phyloP scores from a whole-genome alignment of 2,888 invertebrate species.

The Aleiodes leptofemur region DNA sequence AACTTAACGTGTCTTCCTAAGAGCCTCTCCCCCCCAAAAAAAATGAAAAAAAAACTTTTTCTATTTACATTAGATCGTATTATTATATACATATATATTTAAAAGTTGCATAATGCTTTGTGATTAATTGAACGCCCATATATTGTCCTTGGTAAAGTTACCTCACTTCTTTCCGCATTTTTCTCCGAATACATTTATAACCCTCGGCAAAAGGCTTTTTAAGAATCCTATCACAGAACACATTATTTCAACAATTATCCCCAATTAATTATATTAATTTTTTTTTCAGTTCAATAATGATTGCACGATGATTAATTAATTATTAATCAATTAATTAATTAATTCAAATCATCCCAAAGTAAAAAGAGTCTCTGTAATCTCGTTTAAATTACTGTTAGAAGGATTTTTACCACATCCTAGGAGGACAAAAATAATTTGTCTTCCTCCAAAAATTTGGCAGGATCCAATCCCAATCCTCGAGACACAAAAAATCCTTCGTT shows the following conservation, averaged over 20 bases:
- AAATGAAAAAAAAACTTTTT: not conserved
- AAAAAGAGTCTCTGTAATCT: not conserved
- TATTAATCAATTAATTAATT: not conserved
- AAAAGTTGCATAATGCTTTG: constrained; percentile 1
- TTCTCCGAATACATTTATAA: not conserved
- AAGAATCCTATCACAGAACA: constrained; percentile 26
- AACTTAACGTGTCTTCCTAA: not conserved
- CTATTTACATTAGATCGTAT: not conserved
- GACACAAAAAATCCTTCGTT: too few species aligned
- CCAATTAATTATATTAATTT: not conserved
- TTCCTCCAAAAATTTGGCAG: too few species aligned
- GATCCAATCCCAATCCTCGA: too few species aligned
- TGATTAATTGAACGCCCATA: constrained; percentile 1
- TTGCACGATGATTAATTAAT: constrained; percentile 12
- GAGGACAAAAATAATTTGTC: too few species aligned
- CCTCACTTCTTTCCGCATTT: not conserved
- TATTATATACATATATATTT: constrained; percentile 8
- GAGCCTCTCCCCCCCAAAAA: not conserved
- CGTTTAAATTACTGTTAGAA: too few species aligned
- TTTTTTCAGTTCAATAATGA: not conserved
- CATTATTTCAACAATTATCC: constrained; percentile 12
- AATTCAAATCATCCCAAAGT: constrained; percentile 1
- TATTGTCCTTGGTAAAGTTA: not conserved
- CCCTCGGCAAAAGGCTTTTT: not conserved
- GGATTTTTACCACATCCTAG: too few species aligned